phyloP scores from a whole-genome alignment of 1,140 invertebrate genomes.

The Ceratosolen solmsi region DNA sequence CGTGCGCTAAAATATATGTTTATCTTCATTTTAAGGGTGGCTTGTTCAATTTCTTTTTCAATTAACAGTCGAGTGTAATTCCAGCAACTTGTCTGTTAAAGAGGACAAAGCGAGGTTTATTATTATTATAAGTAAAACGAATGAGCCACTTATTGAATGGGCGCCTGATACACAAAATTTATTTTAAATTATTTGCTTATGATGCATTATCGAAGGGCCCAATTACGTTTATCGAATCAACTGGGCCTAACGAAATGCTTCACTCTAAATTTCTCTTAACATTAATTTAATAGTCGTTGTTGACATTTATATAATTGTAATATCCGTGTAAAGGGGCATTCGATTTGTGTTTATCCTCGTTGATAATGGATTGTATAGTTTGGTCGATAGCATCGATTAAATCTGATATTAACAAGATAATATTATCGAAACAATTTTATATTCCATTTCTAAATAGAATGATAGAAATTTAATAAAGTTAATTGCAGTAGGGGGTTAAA shows the following conservation, averaged over 20 bases:
- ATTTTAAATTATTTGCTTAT: neutral
- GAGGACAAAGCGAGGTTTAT: neutral
- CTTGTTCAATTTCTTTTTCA: slow-evolving; percentile 12
- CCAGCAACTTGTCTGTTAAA: neutral
- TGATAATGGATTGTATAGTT: neutral
- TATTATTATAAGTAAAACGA: neutral
- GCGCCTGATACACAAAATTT: neutral
- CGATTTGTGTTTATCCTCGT: neutral
- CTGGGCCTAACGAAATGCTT: neutral
- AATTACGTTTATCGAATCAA: neutral
- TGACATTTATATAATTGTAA: neutral
- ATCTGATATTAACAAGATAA: neutral
- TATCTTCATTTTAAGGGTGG: slow-evolving; percentile 16
- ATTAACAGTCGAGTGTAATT: slow-evolving; percentile 1
- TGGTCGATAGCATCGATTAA: neutral
- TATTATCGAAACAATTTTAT: neutral
- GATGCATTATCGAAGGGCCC: neutral
- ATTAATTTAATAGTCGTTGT: too few relatives aligned
- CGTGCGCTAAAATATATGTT: slow-evolving; percentile 8
- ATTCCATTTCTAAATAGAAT: neutral
- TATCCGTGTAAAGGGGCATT: neutral
- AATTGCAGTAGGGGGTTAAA: neutral
- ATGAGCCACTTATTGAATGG: neutral
- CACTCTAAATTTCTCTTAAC: neutral
- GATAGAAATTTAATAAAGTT: neutral